phyloP scores from a whole-genome alignment of 1,140 invertebrate genomes.

The Plectus sambesii region DNA sequence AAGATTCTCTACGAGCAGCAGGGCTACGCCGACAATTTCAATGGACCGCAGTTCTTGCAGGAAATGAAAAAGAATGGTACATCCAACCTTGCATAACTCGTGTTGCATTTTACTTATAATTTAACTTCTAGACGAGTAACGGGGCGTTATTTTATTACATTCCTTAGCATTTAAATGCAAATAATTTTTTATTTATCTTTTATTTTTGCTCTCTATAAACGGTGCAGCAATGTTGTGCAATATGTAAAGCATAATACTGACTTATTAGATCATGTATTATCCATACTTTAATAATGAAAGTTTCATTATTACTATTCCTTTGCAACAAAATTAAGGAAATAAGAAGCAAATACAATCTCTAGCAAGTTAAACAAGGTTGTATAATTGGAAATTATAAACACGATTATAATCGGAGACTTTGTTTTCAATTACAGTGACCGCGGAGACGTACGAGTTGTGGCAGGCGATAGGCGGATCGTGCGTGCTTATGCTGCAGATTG shows the following conservation, averaged over 20 bases:
- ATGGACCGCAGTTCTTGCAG: conserved; percentile 70
- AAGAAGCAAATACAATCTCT: too few species aligned
- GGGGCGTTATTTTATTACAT: too few species aligned
- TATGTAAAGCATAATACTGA: too few species aligned
- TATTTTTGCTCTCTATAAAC: conserved; percentile 24
- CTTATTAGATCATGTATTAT: too few species aligned
- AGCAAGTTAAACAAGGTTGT: too few species aligned
- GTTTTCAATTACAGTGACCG: conserved; percentile 55
- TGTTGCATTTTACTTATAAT: conserved; percentile 11
- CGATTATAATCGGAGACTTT: conserved; percentile 19
- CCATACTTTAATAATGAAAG: too few species aligned
- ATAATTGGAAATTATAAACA: neutral
- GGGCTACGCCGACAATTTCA: conserved; percentile 74
- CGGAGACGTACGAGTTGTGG: conserved; percentile 57
- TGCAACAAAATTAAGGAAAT: too few species aligned
- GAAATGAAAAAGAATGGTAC: conserved; percentile 67
- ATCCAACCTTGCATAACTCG: conserved; percentile 4
- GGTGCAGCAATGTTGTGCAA: too few species aligned
- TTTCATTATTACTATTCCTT: too few species aligned
- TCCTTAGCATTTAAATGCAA: too few species aligned
- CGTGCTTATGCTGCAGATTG: conserved; percentile 62
- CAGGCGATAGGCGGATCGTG: conserved; percentile 63
- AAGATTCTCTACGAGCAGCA: conserved; percentile 79
- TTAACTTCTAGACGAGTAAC: too few species aligned
- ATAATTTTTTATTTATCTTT: too few species aligned